Evolutionary conservation across 2,888 invertebrate genomes (phyloP), one percentile per base, ranked within the genome.

Genomic region (Exocentrus adspersus): DNA sequence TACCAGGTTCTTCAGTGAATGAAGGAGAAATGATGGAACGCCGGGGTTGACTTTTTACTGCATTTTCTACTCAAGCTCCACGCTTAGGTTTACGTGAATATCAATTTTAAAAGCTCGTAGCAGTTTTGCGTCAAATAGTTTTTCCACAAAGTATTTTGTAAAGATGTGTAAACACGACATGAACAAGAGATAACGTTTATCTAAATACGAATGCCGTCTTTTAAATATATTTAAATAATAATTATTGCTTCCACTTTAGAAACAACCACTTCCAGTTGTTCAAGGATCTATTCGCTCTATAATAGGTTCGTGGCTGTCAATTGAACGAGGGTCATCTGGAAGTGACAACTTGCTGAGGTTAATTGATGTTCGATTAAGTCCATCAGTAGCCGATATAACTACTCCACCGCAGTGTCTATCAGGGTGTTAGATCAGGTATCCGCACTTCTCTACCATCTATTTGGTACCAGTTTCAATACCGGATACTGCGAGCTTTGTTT

Each of bases 21-120:
- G 21, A 32, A 43, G 17, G 28, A n/a, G 46, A 32, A 57, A 57
- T 57, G 57, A 57, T 54, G 41, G 54, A 54, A 43, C 46, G 32
- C 32, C 7, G 43, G 28, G 43, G 57, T 12, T 37, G 10, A 45
- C 19, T 32, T 46, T 43, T 54, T 46, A 24, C 51, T 19, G 19
- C 51, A 16, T 2, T 51, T 51, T 51, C 30, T 32, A 19, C 32
- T 37, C 20, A 37, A 32, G n/a, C 7, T 21, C 19, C 16, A 3
- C 16, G 14, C 1, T 1, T 9, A 17, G 51, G 32, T 37, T 20
- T 32, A 17, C 10, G 32, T 5, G 12, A 17, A 30, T 19, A 46
- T n/a, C 9, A 4, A 2, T 17, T 17, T 45, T 1, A 10, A 37
- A 37, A 12, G 37, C 10, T 9, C 3, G 3, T 2, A 37, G 2